Base-by-base conservation (phyloP, 2,113 vertebrate genomes). In the Cairina moschata region DNA sequence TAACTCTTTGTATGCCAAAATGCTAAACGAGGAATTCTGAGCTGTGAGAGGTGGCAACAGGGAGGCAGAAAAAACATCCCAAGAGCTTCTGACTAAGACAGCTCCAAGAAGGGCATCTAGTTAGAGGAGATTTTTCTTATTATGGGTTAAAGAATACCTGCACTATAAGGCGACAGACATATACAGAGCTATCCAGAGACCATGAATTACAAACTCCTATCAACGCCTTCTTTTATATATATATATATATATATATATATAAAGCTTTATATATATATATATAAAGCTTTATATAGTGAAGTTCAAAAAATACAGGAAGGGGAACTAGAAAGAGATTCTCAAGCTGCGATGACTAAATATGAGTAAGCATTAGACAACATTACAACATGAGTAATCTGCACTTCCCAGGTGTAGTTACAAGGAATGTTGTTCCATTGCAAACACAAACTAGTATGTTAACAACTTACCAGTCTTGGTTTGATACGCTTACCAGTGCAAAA, bases 291-390 rank as follows among this genome's bases (percentile, higher is more conserved):
- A 50, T 25, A 50, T 50, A 54, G 36, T 4, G 2, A 50, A 81
- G 67, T 42, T 77, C 63, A 91, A 66, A 68, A 79, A 69, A 50
- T 11, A 52, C 18, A 76, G 40, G 40, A 40, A 60, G 26, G 48
- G 1, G 1, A 50, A n/a, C 44, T 20, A 71, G 28, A 13, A 83
- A 36, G 40, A 62, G 68, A 50, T 56, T 21, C 65, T 81, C 86
- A 55, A 48, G 77, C 56, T 68, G 40, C 32, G 56, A 91, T 88
- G 83, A 96, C 82, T 96, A 77, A 96, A 90, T 16, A 80, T 34
- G 90, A 83, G 17, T 18, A 86, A 88, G 71, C 79, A 74, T 55
- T 71, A 91, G 42, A 25, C 67, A 88, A 83, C 69, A 80, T 29
- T 83, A 48, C 88, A 83, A 59, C 60, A 81, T 88, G 88, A 94